phyloP scores from a whole-genome alignment of 2,113 vertebrate species.

The Phoxinus phoxinus region DNA sequence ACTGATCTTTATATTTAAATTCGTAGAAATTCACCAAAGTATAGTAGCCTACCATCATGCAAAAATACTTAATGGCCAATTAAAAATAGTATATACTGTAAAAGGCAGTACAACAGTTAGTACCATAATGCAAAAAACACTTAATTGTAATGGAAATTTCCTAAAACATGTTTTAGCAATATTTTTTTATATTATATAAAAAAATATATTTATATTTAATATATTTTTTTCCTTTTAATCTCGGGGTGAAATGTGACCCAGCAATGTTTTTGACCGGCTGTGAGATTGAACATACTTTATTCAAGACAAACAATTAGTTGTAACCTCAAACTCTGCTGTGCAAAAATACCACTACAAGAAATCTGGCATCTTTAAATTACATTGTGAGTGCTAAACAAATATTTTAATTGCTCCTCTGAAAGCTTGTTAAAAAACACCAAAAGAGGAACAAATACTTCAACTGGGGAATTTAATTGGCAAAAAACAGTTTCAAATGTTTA shows the following conservation, averaged over 20 bases:
- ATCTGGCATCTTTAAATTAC: constrained; percentile 55
- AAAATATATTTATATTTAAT: no score
- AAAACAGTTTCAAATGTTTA: constrained; percentile 32
- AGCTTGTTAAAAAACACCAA: constrained; percentile 57
- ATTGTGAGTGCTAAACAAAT: constrained; percentile 57
- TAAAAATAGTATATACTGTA: not conserved
- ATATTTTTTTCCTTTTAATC: not conserved
- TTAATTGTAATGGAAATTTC: not conserved
- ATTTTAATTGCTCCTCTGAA: constrained; percentile 60
- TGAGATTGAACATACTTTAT: not conserved
- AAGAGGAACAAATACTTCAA: constrained; percentile 44
- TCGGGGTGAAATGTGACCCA: not conserved
- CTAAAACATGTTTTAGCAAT: not conserved
- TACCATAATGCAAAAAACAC: not conserved
- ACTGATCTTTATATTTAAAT: not conserved
- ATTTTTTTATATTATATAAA: no score
- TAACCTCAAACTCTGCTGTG: constrained; percentile 45
- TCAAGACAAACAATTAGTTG: constrained; percentile 39
- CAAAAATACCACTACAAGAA: constrained; percentile 57
- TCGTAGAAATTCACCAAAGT: not conserved
- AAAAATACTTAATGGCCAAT: not conserved
- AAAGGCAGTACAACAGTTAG: not conserved
- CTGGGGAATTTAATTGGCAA: constrained; percentile 30
- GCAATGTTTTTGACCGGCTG: not conserved
- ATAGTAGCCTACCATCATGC: not conserved